A percentile compares a stretch with the other conserved stretches of the same genome.
Conservation (phyloP, 1,140 invertebrate species). For the Caenorhabditis tropicalis region DNA sequence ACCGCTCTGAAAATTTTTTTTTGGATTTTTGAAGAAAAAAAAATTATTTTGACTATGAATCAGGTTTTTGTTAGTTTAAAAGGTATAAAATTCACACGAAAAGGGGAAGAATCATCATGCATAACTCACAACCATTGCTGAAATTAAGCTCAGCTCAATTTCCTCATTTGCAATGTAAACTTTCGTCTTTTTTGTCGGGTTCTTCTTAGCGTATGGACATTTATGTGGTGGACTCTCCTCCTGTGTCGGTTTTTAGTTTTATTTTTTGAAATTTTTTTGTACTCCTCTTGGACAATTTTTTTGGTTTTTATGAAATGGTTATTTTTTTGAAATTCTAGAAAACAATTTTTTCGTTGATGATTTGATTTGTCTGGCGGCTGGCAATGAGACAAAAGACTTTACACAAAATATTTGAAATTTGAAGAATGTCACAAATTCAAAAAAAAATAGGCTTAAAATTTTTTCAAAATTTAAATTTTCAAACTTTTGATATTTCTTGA, state of each 20-base stretch:
- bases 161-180: not conserved
- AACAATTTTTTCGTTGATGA: no score
- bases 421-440: no score
- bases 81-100: not conserved
- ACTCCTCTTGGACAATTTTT: no score
- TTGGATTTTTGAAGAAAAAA: not conserved
- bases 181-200: not conserved
- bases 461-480: no score
- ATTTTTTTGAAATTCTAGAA: no score
- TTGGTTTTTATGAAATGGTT: no score
- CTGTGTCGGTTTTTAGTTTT: not conserved
- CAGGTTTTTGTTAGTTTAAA: not conserved
- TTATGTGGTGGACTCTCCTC: not conserved
- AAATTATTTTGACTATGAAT: not conserved
- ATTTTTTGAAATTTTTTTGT: not conserved
- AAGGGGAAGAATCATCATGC: not conserved
- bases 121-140: not conserved
- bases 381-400: no score
- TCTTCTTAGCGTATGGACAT: not conserved
- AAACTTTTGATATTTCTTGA: no score
- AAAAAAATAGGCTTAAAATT: no score
- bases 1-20: not conserved
- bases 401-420: no score
- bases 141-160: conserved; percentile 2
- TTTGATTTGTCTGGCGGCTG: no score